Conservation (phyloP, 92 coral and sea anemone genomes). For the Palythoa caribaeorum region DNA sequence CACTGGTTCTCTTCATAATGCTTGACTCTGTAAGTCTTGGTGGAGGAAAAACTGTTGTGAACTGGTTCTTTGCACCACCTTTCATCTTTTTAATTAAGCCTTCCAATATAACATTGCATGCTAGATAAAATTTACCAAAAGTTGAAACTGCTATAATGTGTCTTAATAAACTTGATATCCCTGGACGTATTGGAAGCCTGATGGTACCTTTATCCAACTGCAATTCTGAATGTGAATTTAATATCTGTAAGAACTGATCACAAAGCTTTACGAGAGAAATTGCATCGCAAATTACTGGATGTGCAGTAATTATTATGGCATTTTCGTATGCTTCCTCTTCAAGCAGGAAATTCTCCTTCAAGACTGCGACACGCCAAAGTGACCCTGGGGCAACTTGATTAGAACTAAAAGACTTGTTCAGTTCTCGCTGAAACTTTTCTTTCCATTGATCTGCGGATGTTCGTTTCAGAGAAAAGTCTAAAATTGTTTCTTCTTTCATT, state of each 20-base stretch:
- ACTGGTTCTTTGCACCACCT: constrained; percentile 67
- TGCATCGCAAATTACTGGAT: constrained; percentile 71
- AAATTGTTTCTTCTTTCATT: constrained; percentile 11
- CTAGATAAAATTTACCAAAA: constrained; percentile 3
- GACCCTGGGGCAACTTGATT: constrained; percentile 19
- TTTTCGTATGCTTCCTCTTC: constrained; percentile 70
- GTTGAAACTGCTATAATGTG: constrained; percentile 53
- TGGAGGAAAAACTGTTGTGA: constrained; percentile 71
- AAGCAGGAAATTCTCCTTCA: constrained; percentile 73
- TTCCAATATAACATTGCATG: neutral
- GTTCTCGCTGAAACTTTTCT: constrained; percentile 43
- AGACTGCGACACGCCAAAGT: constrained; percentile 37
- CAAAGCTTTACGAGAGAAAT: constrained; percentile 70
- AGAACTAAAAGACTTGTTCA: constrained; percentile 33
- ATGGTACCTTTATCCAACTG: neutral
- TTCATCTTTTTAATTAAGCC: constrained; percentile 37
- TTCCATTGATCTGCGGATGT: constrained; percentile 32
- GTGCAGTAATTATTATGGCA: constrained; percentile 73
- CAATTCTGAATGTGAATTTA: constrained; percentile 50
- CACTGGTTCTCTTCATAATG: constrained; percentile 71
- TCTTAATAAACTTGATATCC: constrained; percentile 60
- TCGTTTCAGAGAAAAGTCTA: constrained; percentile 30
- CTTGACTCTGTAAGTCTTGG: constrained; percentile 54
- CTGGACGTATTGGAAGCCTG: constrained; percentile 46
- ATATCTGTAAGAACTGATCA: constrained; percentile 65